phyloP scores from a whole-genome alignment of 1,140 invertebrate species.

The Metaphire vulgaris region DNA sequence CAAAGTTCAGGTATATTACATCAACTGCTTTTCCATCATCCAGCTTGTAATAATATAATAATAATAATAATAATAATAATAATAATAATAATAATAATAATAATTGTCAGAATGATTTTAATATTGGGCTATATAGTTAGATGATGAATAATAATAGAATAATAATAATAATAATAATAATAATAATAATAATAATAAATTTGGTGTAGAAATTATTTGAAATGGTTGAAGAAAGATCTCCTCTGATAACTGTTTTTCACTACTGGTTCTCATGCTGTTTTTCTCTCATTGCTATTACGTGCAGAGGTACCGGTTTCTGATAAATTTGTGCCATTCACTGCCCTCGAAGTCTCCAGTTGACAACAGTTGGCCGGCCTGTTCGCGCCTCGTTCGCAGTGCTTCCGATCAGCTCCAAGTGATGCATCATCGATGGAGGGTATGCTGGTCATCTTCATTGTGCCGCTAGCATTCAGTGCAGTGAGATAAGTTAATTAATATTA shows the following conservation, averaged over 20 bases:
- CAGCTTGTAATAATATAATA: too few species aligned
- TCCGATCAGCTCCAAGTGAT: slow-evolving; percentile 64
- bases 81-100: neutral
- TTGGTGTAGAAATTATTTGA: neutral
- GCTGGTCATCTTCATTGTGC: too few species aligned
- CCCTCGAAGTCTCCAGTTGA: slow-evolving; percentile 67
- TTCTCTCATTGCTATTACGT: slow-evolving; percentile 33
- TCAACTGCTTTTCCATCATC: too few species aligned
- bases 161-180: neutral
- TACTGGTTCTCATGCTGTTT: neutral
- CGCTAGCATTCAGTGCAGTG: too few species aligned
- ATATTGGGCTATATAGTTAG: too few species aligned
- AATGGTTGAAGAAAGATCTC: neutral
- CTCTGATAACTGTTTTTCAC: neutral
- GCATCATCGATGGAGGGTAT: slow-evolving; percentile 75
- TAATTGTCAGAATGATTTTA: neutral
- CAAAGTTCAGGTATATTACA: too few species aligned
- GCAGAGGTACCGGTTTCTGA: slow-evolving; percentile 65
- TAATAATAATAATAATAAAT: neutral
- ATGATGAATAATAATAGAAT: too few species aligned
- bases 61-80: neutral
- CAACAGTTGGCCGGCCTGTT: slow-evolving; percentile 64
- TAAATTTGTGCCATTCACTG: slow-evolving; percentile 60
- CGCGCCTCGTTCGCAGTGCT: slow-evolving; percentile 59
- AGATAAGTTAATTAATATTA: too few species aligned